Evolutionary conservation across 2,888 invertebrate species (phyloP), one percentile per base, ranked within the genome.

Genomic region (Pseudococcus viburni): DNA sequence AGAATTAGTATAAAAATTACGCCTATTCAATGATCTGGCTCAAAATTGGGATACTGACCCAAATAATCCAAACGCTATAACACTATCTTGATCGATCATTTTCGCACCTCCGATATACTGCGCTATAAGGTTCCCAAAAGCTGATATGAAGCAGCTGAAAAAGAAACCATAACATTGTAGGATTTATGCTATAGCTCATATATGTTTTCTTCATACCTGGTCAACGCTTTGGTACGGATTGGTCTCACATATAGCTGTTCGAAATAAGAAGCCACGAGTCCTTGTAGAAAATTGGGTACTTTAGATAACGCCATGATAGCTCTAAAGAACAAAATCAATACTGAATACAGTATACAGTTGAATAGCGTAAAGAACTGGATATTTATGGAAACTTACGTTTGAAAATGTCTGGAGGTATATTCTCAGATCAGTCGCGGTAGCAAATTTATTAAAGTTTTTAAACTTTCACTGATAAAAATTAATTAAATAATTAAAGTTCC

Each of bases 141-240:
- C 93, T 11, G 96, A 95, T 89, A 96, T 93, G 2, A 95, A 91
- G 91, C 95, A 95, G 90, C 96, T 96, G 91, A 22, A 89, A 84
- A 84, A 88, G 15, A 84, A 51, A 84, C 19, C 68, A 46, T 64
- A 46, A 73, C 19, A 80, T 48, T 15, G 48, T 39, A n/a, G 46
- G n/a, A 19, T 3, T 51, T 5, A 39, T 3, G 19, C 22, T 8
- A 5, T 48, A 22, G 46, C 15, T 22, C 84, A 51, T 51, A 55
- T 51, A 12, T 11, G 26, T 33, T 3, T 33, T 33, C n/a, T 15
- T 26, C 42, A 93, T 93, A 96, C 96, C 96, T 95, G 89, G 95
- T 96, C 87, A 96, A 92, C 59, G 96, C 94, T 93, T 96, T 96
- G 0, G 96, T 96, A 91, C 94, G 94, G 88, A 96, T 93, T 0